Evolutionary conservation across 2,888 invertebrate genomes (phyloP), one percentile per base, ranked within the genome.

Genomic region (Scelioninae gen. 1): DNA sequence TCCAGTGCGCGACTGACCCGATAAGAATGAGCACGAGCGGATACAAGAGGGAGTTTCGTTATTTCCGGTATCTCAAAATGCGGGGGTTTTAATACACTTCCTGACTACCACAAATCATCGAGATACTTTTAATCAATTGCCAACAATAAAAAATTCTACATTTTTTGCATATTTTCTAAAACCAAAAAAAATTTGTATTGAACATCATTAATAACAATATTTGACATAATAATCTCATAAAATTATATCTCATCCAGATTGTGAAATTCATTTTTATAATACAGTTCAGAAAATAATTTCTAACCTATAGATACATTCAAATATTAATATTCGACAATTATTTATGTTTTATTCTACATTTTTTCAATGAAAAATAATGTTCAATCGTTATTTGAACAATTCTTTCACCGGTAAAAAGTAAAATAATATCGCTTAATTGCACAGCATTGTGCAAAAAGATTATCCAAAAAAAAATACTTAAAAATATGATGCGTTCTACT

Each of bases 41-140:
- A 83, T 82, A 84, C 68, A 72, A 51, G 77, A 84, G 74, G 79
- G 65, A 71, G 82, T 78, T 72, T 79, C 78, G 40, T 71, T 82
- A 75, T 76, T 82, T 79, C 74, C 77, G 72, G 80, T 86, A 84
- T 86, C 85, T 77, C 53, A 11, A 77, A 71, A 66, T 83, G 85
- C 85, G 86, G 84, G 82, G 82, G 86, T 84, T 69, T 76, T 75
- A 79, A 82, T 84, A 81, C 79, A 83, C 66, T 85, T 86, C 85
- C 85, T 76, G 78, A 66, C 69, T 56, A 34, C 45, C 51, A 51
- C 65, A 55, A 72, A 56, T 55, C 63, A 76, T 78, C 60, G 15
- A 51, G 69, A 79, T 66, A 69, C 58, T 81, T 63, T 29, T 49
- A 62, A 68, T 66, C 60, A 55, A 49, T 49, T 38, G 29, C 31